phyloP scores from a whole-genome alignment of 2,888 invertebrate genomes.

The Diaphora mendica region DNA sequence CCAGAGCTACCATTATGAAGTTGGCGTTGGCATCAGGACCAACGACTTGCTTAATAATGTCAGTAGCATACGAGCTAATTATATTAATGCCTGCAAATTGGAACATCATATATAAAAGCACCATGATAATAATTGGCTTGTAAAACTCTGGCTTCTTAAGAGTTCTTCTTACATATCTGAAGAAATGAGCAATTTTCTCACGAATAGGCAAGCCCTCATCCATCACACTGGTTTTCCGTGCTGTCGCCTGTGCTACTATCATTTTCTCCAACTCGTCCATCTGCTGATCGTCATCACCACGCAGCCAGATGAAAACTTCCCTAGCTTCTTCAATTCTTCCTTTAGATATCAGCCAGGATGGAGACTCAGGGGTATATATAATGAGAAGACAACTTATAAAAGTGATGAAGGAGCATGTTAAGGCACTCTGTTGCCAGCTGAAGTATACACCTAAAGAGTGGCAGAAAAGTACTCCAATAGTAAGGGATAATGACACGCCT shows the following conservation, averaged over 20 bases:
- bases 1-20: constrained; percentile 88
- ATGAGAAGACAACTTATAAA: constrained; percentile 83
- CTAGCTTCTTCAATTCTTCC: constrained; percentile 85
- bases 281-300: constrained; percentile 78
- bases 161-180: constrained; percentile 64
- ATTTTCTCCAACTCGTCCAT: constrained; percentile 80
- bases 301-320: constrained; percentile 85
- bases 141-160: constrained; percentile 84
- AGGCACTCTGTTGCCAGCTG: constrained; percentile 86
- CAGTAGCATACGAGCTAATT: constrained; percentile 89
- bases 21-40: constrained; percentile 88
- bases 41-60: constrained; percentile 87
- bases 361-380: constrained; percentile 88
- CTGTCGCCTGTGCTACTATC: constrained; percentile 74
- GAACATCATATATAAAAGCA: constrained; percentile 88
- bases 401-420: constrained; percentile 82
- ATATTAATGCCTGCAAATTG: constrained; percentile 91
- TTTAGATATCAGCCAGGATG: constrained; percentile 88
- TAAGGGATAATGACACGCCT: constrained; percentile 86
- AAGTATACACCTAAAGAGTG: constrained; percentile 88
- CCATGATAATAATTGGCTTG: constrained; percentile 87
- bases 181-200: constrained; percentile 56
- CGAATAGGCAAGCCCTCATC: constrained; percentile 59
- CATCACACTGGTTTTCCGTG: constrained; percentile 67
- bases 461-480: constrained; percentile 87